Percentiles rank a stretch among this genome's conserved stretches.
Evolutionary conservation across 2,797 vertebrate genomes (phyloP).

Genomic region (Pachyuromys duprasi): DNA sequence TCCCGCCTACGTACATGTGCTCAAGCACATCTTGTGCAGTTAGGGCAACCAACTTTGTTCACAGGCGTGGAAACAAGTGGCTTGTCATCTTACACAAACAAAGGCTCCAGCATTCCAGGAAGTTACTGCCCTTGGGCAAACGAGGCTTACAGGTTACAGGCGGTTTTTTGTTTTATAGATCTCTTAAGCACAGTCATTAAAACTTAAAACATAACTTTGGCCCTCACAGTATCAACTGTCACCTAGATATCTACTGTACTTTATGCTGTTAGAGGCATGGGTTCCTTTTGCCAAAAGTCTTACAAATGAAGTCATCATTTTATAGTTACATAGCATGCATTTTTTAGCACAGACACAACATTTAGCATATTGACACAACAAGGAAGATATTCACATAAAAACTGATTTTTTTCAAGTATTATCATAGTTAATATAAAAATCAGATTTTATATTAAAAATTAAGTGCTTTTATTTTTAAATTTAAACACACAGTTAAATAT

Average conservation of each 20-base stretch:
- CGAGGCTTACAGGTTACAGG: neutral
- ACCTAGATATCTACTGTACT: neutral
- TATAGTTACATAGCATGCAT: conserved; percentile 17
- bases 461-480: too few species aligned
- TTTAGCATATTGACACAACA: conserved; percentile 8
- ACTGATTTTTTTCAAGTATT: conserved; percentile 25
- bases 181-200: neutral
- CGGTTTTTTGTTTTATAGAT: neutral
- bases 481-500: conserved; percentile 44
- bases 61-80: neutral
- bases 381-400: neutral
- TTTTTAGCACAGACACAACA: conserved; percentile 53
- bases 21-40: neutral
- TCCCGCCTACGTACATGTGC: neutral
- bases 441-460: too few species aligned
- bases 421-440: too few species aligned
- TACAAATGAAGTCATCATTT: conserved; percentile 35
- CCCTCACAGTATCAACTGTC: conserved; percentile 59
- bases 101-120: neutral
- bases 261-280: neutral
- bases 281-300: conserved; percentile 12
- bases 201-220: neutral
- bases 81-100: neutral
- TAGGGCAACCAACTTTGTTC: neutral
- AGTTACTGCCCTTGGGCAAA: neutral